These are phyloP conservation scores for Anastrepha ludens DNA, from an alignment of 1,140 invertebrate genomes.

Conservation along the genomic window DNA sequence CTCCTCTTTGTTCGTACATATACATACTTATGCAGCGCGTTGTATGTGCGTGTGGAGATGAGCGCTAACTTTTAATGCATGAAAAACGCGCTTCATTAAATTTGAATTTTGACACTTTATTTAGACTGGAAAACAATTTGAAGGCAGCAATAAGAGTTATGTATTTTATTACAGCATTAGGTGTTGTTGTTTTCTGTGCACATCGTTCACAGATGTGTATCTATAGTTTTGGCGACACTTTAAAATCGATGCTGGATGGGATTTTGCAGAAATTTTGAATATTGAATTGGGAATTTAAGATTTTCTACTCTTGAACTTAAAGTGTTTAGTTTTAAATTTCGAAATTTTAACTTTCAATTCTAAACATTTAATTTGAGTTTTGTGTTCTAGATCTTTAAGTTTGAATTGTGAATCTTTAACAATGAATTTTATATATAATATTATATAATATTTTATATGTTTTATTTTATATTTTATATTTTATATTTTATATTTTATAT, in stretches of 20 bases:
- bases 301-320: background rate
- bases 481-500: no score
- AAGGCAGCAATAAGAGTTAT: background rate
- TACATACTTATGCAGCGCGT: background rate
- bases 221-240: no score
- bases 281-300: background rate
- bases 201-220: no score
- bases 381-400: no score
- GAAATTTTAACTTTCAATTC: no score
- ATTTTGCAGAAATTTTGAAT: background rate
- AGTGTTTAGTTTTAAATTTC: background rate
- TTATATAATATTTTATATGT: no score
- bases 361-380: no score
- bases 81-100: conserved; percentile 33
- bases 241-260: no score
- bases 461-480: no score
- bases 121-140: conserved; percentile 13
- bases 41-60: background rate
- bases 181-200: no score
- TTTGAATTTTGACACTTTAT: conserved; percentile 37
- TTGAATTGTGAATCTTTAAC: no score
- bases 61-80: conserved; percentile 9
- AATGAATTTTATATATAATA: no score
- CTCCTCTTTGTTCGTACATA: background rate
- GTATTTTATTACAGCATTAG: background rate